Base-by-base conservation (phyloP, 2,113 vertebrate genomes). In the Chloropsis cyanopogon region DNA sequence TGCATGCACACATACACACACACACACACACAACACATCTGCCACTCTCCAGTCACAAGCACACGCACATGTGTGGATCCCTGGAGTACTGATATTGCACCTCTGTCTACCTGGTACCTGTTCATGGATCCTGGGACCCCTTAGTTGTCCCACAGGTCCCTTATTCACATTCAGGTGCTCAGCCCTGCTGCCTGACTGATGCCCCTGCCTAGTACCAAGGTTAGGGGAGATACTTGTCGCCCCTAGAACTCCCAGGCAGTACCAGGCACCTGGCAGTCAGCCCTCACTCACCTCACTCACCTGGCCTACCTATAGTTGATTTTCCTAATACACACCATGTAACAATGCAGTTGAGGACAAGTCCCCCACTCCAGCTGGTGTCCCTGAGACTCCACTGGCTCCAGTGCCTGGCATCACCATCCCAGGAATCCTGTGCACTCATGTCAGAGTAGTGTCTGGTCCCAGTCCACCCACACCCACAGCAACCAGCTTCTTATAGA, bases 231-330 rank as follows among this genome's bases (percentile, higher is more conserved):
- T 41, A 25, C 9, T 26, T 57, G 16, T 3, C 10, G 5, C 25
- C 9, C n/a, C n/a, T n/a, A n/a, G n/a, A n/a, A n/a, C n/a, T n/a
- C n/a, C n/a, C 15, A 64, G 25, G 31, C 41, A 87, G 11, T 12
- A 37, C 1, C 24, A 70, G 15, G 18, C 24, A 59, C 8, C 22
- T 29, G 31, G 7, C 25, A 35, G 18, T 65, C 46, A 82, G 11
- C 6, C 20, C 31, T 56, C n/a, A 14, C 4, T 73, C 35, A 56
- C 9, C 25, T 50, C 31, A 35, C 13, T 81, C 28, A 64, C 10
- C 12, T n/a, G 10, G 3, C 25, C 7, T 5, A 9, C 14, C 2
- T 0, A 0, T 3, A 25, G 17, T 0, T 29, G 6, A 63, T 91
- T 59, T 76, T 57, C n/a, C 41, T n/a, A 39, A 86, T 24, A 47